phyloP scores from a whole-genome alignment of 2,888 invertebrate species.

The Thecocarcelia acutangulata region DNA sequence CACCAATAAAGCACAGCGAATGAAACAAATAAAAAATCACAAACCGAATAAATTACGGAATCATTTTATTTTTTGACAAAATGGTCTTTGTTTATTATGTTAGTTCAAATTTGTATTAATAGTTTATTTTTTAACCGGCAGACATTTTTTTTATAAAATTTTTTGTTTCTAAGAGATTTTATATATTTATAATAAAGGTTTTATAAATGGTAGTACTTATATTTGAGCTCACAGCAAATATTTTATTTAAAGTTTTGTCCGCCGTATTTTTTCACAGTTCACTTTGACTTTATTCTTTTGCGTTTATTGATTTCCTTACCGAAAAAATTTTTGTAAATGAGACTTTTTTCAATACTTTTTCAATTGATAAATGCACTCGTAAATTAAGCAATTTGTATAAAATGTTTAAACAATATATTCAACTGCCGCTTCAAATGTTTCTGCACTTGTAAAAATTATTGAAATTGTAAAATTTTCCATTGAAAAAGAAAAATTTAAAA shows the following conservation, averaged over 20 bases:
- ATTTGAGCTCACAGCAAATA: neutral
- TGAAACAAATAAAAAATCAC: constrained; percentile 52
- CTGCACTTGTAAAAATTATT: constrained; percentile 49
- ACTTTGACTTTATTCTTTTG: constrained; percentile 61
- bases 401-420: constrained; percentile 4
- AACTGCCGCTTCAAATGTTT: constrained; percentile 12
- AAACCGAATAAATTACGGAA: constrained; percentile 33
- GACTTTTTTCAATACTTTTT: constrained; percentile 19
- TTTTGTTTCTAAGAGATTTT: constrained; percentile 27
- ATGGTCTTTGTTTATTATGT: constrained; percentile 65
- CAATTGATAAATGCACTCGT: constrained; percentile 9
- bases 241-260: constrained; percentile 22
- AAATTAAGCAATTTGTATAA: constrained; percentile 27
- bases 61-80: constrained; percentile 52
- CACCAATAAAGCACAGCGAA: constrained; percentile 54
- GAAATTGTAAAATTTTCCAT: constrained; percentile 56
- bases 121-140: neutral
- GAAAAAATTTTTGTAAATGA: constrained; percentile 51
- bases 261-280: constrained; percentile 50
- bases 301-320: constrained; percentile 70
- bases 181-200: too few relatives aligned
- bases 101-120: constrained; percentile 48
- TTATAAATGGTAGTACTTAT: neutral
- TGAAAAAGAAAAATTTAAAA: constrained; percentile 58
- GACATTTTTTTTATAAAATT: constrained; percentile 4